These are phyloP conservation scores for Pomacea maculata DNA, from an alignment of 1,140 invertebrate species.

Conservation along the genomic window DNA sequence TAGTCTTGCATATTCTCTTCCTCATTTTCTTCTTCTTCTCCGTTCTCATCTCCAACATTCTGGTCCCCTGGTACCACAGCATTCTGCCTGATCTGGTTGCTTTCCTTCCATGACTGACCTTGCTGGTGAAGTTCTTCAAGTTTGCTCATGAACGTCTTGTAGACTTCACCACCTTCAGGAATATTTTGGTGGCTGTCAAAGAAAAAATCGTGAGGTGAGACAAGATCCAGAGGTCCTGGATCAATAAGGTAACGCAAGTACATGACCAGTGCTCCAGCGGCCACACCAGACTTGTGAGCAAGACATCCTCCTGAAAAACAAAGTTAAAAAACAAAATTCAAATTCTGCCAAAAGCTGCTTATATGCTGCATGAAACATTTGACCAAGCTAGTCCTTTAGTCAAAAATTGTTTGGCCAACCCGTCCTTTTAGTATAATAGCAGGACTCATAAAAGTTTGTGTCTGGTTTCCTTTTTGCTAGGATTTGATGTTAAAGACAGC, in stretches of 20 bases:
- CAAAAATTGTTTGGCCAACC: too few species aligned
- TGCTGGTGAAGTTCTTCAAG: neutral
- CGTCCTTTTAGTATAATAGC: too few species aligned
- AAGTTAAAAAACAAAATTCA: neutral
- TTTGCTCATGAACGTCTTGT: conserved; percentile 4
- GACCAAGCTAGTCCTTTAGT: too few species aligned
- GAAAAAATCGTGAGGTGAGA: conserved; percentile 31
- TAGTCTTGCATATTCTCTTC: conserved; percentile 31
- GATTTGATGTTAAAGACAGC: too few species aligned
- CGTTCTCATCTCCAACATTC: conserved; percentile 15
- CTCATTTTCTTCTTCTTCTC: conserved; percentile 25
- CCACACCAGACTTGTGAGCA: conserved; percentile 59
- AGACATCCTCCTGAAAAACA: conserved; percentile 57
- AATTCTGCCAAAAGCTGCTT: too few species aligned
- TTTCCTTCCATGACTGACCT: neutral
- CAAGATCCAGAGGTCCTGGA: conserved; percentile 41
- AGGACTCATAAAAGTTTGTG: too few species aligned
- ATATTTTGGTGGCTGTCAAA: conserved; percentile 13
- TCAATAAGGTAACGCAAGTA: conserved; percentile 57
- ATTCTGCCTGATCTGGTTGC: conserved; percentile 8
- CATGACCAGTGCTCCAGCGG: conserved; percentile 53
- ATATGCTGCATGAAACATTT: too few species aligned
- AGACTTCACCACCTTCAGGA: conserved; percentile 2
- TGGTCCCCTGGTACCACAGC: conserved; percentile 12
- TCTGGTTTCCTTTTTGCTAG: too few species aligned